These are phyloP conservation scores for Echinarachnius parma DNA, from an alignment of 53 echinoderm and acorn worm genomes.

Conservation along the genomic window DNA sequence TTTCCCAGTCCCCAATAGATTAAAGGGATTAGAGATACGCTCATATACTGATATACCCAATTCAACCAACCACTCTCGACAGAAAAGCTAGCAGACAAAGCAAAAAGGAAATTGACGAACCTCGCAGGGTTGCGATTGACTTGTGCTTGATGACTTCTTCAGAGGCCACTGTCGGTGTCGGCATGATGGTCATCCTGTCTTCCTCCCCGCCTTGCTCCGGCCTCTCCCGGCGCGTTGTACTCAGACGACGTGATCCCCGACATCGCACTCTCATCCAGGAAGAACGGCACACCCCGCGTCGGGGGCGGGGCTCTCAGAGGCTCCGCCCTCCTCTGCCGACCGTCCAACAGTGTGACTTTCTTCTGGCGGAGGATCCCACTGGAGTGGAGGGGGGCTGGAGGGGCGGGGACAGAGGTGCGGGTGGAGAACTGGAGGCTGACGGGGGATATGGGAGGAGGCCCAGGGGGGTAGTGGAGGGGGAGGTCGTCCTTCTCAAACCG, in stretches of 20 bases:
- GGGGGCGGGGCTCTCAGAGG: slow-evolving; percentile 18
- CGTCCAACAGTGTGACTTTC: slow-evolving; percentile 67
- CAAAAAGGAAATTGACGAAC: too few relatives aligned
- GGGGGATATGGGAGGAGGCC: slow-evolving; percentile 34
- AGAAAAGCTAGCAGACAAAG: too few relatives aligned
- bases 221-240: slow-evolving; percentile 49
- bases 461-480: not conserved
- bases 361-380: slow-evolving; percentile 84
- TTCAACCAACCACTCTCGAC: too few relatives aligned
- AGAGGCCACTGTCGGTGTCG: slow-evolving; percentile 29
- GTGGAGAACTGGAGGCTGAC: not conserved
- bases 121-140: slow-evolving; percentile 52
- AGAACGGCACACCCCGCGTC: slow-evolving; percentile 44
- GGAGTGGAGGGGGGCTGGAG: slow-evolving; percentile 71
- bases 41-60: too few relatives aligned
- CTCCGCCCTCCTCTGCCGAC: slow-evolving; percentile 28
- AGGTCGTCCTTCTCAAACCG: slow-evolving; percentile 52
- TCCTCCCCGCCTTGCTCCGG: slow-evolving; percentile 29
- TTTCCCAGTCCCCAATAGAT: too few relatives aligned
- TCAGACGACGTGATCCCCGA: slow-evolving; percentile 64
- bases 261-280: slow-evolving; percentile 64
- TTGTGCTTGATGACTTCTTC: slow-evolving; percentile 45
- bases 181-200: slow-evolving; percentile 38
- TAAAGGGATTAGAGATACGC: too few relatives aligned
- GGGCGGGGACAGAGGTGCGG: slow-evolving; percentile 13